These are phyloP conservation scores for Oryzias melastigma DNA, from an alignment of 2,113 vertebrate genomes.

Conservation along the genomic window DNA sequence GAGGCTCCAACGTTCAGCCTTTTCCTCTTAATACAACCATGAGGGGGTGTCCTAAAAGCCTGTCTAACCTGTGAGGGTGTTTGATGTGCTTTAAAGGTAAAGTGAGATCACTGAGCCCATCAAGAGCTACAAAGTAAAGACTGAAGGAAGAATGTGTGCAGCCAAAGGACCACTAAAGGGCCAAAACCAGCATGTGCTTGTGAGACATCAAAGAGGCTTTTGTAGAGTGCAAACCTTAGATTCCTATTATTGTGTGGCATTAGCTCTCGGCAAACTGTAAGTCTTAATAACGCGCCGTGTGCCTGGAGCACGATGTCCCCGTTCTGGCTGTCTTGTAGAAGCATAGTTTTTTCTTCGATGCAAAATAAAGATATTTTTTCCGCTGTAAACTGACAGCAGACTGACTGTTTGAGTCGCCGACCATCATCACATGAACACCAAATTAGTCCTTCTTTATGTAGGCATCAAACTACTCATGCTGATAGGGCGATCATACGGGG, in stretches of 20 bases:
- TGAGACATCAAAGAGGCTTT: slow-evolving; percentile 64
- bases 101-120: slow-evolving; percentile 39
- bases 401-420: slow-evolving; percentile 11
- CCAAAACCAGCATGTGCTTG: slow-evolving; percentile 36
- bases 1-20: background rate
- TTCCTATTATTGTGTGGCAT: slow-evolving; percentile 67
- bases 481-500: slow-evolving; percentile 27
- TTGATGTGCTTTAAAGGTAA: slow-evolving; percentile 42
- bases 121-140: slow-evolving; percentile 48
- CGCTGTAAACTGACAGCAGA: slow-evolving; percentile 3
- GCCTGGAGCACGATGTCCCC: slow-evolving; percentile 42
- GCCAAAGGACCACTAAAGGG: slow-evolving; percentile 32
- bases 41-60: slow-evolving; percentile 5
- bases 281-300: slow-evolving; percentile 54
- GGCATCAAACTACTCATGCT: slow-evolving; percentile 46
- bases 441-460: slow-evolving; percentile 36
- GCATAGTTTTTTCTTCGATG: slow-evolving; percentile 1
- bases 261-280: slow-evolving; percentile 58
- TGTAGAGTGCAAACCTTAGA: slow-evolving; percentile 60
- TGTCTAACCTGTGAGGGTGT: slow-evolving; percentile 34
- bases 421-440: slow-evolving; percentile 32
- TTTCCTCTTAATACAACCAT: slow-evolving; percentile 1
- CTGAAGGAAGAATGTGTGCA: slow-evolving; percentile 13
- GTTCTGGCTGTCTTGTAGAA: slow-evolving; percentile 52
- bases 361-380: background rate